Base-by-base conservation (phyloP, 2,888 invertebrate species). In the Teleogryllus oceanicus region DNA sequence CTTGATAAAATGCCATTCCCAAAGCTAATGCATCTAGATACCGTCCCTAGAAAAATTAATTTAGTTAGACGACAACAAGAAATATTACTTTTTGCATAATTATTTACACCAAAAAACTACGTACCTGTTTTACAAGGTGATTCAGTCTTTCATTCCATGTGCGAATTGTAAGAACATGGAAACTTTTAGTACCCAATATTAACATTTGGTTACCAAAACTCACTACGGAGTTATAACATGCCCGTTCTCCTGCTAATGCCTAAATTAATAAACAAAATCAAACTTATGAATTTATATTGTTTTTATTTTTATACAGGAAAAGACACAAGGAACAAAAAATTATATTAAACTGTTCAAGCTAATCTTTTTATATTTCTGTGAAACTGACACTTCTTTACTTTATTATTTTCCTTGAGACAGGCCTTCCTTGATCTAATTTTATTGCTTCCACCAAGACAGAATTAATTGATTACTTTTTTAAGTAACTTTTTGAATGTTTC, bases 151-250 rank as follows among this genome's bases (percentile, higher is more conserved):
- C 93, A 51, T 90, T 91, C 92, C 92, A 93, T 0, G 91, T 90
- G 82, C 93, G 87, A 62, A 91, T 89, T 77, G 89, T 90, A 2
- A 92, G 88, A 82, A 91, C 87, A 84, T 91, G 90, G 50, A 92
- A 88, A 81, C 89, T 89, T 83, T 89, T 89, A 4, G 89, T 92
- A 8, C 96, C 95, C 78, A 94, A 87, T 78, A 94, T 85, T 79
- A 94, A 87, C 80, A 94, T 87, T 85, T 94, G 94, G 81, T 91
- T 91, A 76, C 92, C 92, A 84, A 91, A 90, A 83, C 90, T 91
- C 74, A 91, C 89, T 78, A 94, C 88, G 80, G 93, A 93, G 85
- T 93, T 93, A 85, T 93, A 94, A 85, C 94, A 94, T 0, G 94
- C 94, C 82, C 91, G 88, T 86, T 93, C 93, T 12, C 92, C 94